These are phyloP conservation scores for Steatocranus sp. DNA, from an alignment of 2,797 vertebrate species.

Conservation along the genomic window DNA sequence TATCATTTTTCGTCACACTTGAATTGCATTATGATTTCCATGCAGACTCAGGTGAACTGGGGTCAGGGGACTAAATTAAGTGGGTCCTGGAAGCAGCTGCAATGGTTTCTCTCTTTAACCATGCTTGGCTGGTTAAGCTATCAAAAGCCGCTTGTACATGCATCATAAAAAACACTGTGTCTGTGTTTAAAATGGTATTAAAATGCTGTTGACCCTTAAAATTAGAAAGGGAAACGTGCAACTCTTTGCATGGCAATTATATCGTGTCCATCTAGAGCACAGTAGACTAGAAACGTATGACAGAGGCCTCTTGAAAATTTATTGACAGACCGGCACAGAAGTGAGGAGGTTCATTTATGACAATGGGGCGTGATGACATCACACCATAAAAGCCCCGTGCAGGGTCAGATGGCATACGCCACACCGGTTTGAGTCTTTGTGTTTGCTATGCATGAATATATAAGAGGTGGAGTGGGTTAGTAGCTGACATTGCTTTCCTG, in stretches of 20 bases:
- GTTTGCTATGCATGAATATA: conserved; percentile 75
- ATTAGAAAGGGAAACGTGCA: conserved; percentile 88
- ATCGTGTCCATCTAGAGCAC: conserved; percentile 78
- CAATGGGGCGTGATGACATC: conserved; percentile 76
- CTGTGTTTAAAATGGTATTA: conserved; percentile 94
- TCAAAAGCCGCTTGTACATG: conserved; percentile 94
- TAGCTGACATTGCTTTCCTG: conserved; percentile 63
- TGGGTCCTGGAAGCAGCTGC: conserved; percentile 95
- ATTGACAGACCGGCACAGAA: conserved; percentile 67
- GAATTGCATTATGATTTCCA: conserved; percentile 97
- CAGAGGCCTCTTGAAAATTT: conserved; percentile 72
- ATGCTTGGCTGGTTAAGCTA: conserved; percentile 99
- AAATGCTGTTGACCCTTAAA: conserved; percentile 91
- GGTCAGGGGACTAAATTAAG: conserved; percentile 99
- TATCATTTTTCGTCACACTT: conserved; percentile 98
- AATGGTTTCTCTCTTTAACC: conserved; percentile 93
- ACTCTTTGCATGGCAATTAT: conserved; percentile 88
- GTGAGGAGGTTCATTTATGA: conserved; percentile 75
- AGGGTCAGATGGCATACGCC: conserved; percentile 59
- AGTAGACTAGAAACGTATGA: conserved; percentile 53
- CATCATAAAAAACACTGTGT: conserved; percentile 93
- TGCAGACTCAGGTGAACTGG: conserved; percentile 94
- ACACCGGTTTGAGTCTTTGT: conserved; percentile 42
- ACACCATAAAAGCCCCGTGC: conserved; percentile 62
- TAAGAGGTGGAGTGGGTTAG: conserved; percentile 55